Evolutionary conservation across 92 coral and sea anemone genomes (phyloP).

Genomic region (Pocillopora grandis): DNA sequence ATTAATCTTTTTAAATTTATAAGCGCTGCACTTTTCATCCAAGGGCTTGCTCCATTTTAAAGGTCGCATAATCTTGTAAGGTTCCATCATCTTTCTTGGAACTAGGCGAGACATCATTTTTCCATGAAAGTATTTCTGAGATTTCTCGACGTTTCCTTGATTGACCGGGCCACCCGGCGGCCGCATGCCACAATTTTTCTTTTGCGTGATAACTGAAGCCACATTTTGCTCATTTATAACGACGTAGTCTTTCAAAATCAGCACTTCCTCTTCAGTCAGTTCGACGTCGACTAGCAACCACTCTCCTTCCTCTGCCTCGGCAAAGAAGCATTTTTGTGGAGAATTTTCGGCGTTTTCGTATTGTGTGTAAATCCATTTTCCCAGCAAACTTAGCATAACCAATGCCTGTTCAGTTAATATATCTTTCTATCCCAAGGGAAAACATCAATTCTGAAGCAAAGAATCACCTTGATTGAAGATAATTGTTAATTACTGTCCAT

Average conservation of each 20-base stretch:
- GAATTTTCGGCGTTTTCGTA: background rate
- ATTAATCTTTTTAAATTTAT: background rate
- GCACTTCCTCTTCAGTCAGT: slow-evolving; percentile 7
- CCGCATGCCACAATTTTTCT: background rate
- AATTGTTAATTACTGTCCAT: background rate
- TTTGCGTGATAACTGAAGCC: background rate
- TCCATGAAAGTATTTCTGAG: slow-evolving; percentile 27
- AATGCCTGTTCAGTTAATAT: background rate
- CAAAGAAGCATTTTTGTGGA: slow-evolving; percentile 4
- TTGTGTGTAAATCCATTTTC: slow-evolving; percentile 27
- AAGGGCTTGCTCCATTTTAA: background rate
- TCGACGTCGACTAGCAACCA: slow-evolving; percentile 35
- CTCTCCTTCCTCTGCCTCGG: slow-evolving; percentile 29
- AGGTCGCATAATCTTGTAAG: slow-evolving; percentile 22
- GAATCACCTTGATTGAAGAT: no score
- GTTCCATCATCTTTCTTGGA: slow-evolving; percentile 20
- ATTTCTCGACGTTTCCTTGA: background rate
- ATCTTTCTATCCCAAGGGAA: background rate
- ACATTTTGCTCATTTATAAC: background rate
- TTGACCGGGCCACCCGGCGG: no score
- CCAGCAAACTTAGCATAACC: slow-evolving; percentile 30
- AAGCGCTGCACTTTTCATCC: background rate
- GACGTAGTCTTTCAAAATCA: slow-evolving; percentile 20
- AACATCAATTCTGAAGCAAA: background rate
- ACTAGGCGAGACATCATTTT: slow-evolving; percentile 23